Percentiles rank a stretch among this genome's conserved stretches.
Conservation (phyloP, 2,797 vertebrate species). For the Cryptoprocta ferox region DNA sequence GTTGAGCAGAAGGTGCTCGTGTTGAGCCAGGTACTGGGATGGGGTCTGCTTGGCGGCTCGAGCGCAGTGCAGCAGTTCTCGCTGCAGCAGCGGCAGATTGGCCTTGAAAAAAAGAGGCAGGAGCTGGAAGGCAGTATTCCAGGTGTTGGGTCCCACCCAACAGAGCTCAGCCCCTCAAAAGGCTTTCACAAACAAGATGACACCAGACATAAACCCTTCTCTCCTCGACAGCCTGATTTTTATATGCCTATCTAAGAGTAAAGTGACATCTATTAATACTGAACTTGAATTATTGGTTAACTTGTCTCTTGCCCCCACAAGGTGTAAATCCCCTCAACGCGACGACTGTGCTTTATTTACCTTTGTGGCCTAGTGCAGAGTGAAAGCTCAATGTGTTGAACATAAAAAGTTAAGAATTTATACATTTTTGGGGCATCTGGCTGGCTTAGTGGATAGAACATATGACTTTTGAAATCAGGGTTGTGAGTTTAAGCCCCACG, state of each 20-base stretch:
- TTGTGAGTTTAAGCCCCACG: not conserved
- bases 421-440: not conserved
- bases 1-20: constrained; percentile 97
- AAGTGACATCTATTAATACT: not conserved
- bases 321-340: not conserved
- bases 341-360: not conserved
- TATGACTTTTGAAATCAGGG: not conserved
- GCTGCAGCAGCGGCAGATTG: constrained; percentile 97
- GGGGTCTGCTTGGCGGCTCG: constrained; percentile 99
- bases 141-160: not conserved
- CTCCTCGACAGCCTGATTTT: not conserved
- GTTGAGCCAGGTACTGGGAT: constrained; percentile 98
- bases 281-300: not conserved
- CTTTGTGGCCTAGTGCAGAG: not conserved
- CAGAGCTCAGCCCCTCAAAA: constrained; percentile 13
- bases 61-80: constrained; percentile 97
- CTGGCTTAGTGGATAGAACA: not conserved
- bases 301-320: not conserved
- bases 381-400: constrained; percentile 14
- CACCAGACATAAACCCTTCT: not conserved
- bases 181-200: not conserved
- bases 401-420: not conserved
- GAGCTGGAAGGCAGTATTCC: not conserved
- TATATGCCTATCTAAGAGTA: not conserved
- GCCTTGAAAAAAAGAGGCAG: constrained; percentile 88